Percentiles rank a stretch among this genome's conserved stretches.
Conservation (phyloP, 2,113 vertebrate species). For the Etheostoma cragini region DNA sequence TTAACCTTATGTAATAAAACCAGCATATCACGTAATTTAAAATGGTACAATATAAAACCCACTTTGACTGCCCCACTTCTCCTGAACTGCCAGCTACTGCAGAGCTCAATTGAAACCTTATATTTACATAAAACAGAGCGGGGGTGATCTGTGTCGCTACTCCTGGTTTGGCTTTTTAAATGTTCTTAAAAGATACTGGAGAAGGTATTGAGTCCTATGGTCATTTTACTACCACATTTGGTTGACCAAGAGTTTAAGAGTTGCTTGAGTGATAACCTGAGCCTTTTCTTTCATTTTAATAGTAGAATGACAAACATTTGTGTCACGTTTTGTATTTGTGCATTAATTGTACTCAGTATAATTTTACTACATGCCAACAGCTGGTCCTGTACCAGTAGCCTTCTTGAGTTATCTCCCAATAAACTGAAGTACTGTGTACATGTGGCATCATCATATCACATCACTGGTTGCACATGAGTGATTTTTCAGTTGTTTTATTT, state of each 20-base stretch:
- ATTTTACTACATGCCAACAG: background rate
- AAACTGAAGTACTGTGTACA: background rate
- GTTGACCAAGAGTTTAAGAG: constrained; percentile 4
- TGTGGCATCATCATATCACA: background rate
- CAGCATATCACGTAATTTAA: constrained; percentile 45
- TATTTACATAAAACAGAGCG: constrained; percentile 48
- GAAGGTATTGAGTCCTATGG: constrained; percentile 33
- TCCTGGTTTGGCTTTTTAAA: constrained; percentile 47
- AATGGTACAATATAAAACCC: constrained; percentile 58
- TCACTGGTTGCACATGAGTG: background rate
- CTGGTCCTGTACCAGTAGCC: background rate
- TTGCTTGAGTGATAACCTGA: background rate
- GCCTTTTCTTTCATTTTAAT: background rate
- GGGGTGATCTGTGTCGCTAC: constrained; percentile 37
- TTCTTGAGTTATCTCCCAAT: background rate
- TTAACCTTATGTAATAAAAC: constrained; percentile 46
- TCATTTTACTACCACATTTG: constrained; percentile 38
- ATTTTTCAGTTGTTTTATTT: background rate
- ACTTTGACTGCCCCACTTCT: constrained; percentile 42
- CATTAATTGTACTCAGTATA: background rate
- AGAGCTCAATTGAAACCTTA: constrained; percentile 47
- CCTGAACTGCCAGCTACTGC: constrained; percentile 45
- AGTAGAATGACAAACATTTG: background rate
- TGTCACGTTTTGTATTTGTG: background rate
- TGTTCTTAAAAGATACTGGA: constrained; percentile 47